phyloP scores from a whole-genome alignment of 2,888 invertebrate species.

The Drosophila diplacantha region DNA sequence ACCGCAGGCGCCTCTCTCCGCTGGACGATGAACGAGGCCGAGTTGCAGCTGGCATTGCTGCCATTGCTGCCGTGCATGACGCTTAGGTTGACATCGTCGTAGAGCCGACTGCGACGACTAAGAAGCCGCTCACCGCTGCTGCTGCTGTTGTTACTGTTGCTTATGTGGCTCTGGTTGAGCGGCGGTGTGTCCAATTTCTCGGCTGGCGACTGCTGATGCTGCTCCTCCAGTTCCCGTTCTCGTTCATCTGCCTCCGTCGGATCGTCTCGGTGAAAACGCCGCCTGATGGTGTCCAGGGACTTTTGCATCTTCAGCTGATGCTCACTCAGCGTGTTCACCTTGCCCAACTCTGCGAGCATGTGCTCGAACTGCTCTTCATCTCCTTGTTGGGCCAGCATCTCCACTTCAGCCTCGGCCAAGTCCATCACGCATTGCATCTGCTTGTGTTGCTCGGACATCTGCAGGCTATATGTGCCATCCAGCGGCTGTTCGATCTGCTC shows the following conservation, averaged over 20 bases:
- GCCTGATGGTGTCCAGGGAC: constrained; percentile 76
- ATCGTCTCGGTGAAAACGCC: constrained; percentile 69
- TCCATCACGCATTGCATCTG: constrained; percentile 73
- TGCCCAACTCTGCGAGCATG: constrained; percentile 74
- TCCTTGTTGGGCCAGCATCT: constrained; percentile 69
- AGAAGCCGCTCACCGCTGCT: constrained; percentile 72
- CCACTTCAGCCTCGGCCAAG: constrained; percentile 71
- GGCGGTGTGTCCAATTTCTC: constrained; percentile 30
- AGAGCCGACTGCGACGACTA: constrained; percentile 76
- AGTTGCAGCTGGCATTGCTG: constrained; percentile 53
- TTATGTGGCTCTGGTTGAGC: constrained; percentile 40
- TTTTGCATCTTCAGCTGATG: constrained; percentile 77
- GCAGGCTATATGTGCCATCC: constrained; percentile 64
- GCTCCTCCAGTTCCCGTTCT: constrained; percentile 18
- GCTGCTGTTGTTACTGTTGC: constrained; percentile 46
- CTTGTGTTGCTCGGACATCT: constrained; percentile 51
- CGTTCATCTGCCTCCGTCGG: constrained; percentile 27
- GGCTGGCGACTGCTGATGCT: constrained; percentile 4
- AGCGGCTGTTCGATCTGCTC: constrained; percentile 71
- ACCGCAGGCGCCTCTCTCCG: constrained; percentile 46
- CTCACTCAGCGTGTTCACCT: constrained; percentile 66
- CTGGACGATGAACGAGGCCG: constrained; percentile 68
- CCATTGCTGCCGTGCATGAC: constrained; percentile 56
- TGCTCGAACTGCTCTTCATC: constrained; percentile 77
- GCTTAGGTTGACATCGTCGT: constrained; percentile 75